Evolutionary conservation across 1,140 invertebrate species (phyloP).

Genomic region (Drosophila repleta): DNA sequence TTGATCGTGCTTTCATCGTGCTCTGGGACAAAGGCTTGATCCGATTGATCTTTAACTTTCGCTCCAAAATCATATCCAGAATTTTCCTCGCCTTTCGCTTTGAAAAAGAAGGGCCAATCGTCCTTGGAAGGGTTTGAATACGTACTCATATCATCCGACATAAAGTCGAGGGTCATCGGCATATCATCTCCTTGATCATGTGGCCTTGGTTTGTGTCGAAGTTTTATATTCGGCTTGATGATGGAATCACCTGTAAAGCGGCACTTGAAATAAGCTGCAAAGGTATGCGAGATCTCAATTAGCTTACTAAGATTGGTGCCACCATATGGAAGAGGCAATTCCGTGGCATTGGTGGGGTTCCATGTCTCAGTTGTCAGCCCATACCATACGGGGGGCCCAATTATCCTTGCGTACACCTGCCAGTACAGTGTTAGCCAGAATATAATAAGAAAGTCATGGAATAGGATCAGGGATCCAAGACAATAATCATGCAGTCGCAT

Average conservation of each 20-base stretch:
- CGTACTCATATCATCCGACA: not conserved
- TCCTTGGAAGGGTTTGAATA: too few relatives aligned
- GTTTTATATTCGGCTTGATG: not conserved
- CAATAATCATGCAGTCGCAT: slow-evolving; percentile 57
- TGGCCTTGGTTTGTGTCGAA: not conserved
- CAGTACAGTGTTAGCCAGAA: slow-evolving; percentile 57
- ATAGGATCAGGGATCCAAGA: slow-evolving; percentile 56
- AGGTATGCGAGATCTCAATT: not conserved
- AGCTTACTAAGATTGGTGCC: not conserved
- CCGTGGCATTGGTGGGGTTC: too few relatives aligned
- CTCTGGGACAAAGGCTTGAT: not conserved
- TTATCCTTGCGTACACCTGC: slow-evolving; percentile 16
- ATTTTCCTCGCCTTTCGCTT: not conserved
- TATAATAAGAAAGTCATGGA: slow-evolving; percentile 56
- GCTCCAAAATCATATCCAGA: not conserved
- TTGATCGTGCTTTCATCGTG: not conserved
- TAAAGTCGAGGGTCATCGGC: not conserved
- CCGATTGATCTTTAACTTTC: not conserved
- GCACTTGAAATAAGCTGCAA: not conserved
- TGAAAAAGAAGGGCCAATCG: not conserved
- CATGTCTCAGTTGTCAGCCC: too few relatives aligned
- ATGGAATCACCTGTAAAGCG: not conserved
- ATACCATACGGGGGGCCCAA: not conserved
- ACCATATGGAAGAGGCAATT: too few relatives aligned
- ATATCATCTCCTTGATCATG: not conserved